These are phyloP conservation scores for Osmerus mordax DNA, from an alignment of 2,113 vertebrate species.

Conservation along the genomic window DNA sequence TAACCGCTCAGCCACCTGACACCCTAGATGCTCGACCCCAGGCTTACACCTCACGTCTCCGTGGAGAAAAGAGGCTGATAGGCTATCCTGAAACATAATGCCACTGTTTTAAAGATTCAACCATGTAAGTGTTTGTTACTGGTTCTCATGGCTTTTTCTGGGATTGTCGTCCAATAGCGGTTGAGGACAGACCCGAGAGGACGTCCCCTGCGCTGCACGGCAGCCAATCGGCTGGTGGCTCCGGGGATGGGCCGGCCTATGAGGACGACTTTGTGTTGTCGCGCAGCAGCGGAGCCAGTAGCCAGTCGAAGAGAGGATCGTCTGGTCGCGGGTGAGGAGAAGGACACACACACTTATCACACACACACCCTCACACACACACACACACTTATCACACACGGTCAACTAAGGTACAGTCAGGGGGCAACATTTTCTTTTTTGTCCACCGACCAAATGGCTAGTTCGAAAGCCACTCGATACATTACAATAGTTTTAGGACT, in stretches of 20 bases:
- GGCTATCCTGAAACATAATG: no score
- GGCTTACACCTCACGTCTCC: neutral
- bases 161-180: conserved; percentile 52
- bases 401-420: no score
- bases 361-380: neutral
- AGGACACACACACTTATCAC: neutral
- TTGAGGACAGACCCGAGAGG: conserved; percentile 69
- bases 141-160: neutral
- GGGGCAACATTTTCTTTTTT: no score
- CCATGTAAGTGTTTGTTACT: no score
- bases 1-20: no score
- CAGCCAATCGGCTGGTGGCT: conserved; percentile 59
- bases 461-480: no score
- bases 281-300: conserved; percentile 70
- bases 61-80: no score
- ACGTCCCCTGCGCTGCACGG: conserved; percentile 59
- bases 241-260: conserved; percentile 71
- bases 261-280: conserved; percentile 89
- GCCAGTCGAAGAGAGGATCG: conserved; percentile 69
- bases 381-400: no score
- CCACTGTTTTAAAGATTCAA: no score
- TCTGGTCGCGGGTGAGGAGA: conserved; percentile 76
- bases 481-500: no score
- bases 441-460: no score
- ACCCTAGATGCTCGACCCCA: neutral